Conservation (phyloP, 2,797 vertebrate genomes). For the Hoplostethus atlanticus region DNA sequence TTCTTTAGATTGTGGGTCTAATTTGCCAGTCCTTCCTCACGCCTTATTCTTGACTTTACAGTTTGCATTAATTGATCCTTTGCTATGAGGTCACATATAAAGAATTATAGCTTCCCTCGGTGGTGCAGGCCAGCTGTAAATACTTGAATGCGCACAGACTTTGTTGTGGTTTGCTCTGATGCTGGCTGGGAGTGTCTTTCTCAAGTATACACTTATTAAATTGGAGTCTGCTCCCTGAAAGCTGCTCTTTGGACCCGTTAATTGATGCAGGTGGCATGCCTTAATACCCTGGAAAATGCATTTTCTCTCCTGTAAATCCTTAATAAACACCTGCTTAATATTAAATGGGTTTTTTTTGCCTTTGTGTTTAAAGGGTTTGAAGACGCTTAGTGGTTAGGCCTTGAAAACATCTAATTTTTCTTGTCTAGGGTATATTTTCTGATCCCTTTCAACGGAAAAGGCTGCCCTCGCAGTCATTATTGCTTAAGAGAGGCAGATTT, state of each 20-base stretch:
- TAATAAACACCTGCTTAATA: conserved; percentile 61
- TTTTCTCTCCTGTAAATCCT: conserved; percentile 56
- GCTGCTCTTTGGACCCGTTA: conserved; percentile 62
- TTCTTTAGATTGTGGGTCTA: background rate
- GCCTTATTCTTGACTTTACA: conserved; percentile 14
- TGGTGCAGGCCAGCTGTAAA: conserved; percentile 58
- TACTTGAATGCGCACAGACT: conserved; percentile 61
- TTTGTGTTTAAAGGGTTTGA: conserved; percentile 33
- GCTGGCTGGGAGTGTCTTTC: conserved; percentile 46
- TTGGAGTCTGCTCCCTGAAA: conserved; percentile 62
- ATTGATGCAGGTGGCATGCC: conserved; percentile 70
- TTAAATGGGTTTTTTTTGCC: conserved; percentile 28
- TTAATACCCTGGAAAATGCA: conserved; percentile 60
- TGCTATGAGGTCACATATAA: conserved; percentile 52
- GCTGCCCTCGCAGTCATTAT: conserved; percentile 8
- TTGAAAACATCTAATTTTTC: conserved; percentile 8
- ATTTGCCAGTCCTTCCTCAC: conserved; percentile 1
- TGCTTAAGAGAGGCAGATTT: conserved; percentile 5
- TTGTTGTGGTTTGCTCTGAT: conserved; percentile 67
- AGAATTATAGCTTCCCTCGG: conserved; percentile 25
- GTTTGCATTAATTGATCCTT: conserved; percentile 45
- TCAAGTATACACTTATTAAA: conserved; percentile 62
- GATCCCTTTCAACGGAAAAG: conserved; percentile 11
- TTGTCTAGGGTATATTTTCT: conserved; percentile 16
- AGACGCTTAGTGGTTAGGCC: conserved; percentile 1